Evolutionary conservation across 2,113 vertebrate genomes (phyloP).

Genomic region (Pyrgilauda ruficollis): DNA sequence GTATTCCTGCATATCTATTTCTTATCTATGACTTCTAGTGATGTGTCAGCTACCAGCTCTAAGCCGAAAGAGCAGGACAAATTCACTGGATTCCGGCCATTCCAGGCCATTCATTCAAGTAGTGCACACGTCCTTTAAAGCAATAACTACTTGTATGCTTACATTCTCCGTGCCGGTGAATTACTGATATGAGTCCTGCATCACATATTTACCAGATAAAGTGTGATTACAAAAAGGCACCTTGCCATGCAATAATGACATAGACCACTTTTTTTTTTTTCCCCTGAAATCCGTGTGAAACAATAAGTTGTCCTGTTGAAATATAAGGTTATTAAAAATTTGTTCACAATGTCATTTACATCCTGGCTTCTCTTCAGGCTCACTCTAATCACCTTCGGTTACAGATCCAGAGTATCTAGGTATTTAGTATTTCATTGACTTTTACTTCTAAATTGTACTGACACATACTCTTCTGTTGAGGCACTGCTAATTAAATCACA

Average conservation of each 20-base stretch:
- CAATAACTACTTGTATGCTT: neutral
- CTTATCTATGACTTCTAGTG: neutral
- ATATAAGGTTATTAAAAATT: neutral
- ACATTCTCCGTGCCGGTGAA: neutral
- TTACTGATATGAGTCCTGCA: neutral
- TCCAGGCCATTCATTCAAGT: neutral
- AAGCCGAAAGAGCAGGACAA: neutral
- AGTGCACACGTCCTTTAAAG: neutral
- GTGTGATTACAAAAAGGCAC: neutral
- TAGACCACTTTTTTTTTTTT: neutral
- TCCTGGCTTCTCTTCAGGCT: neutral
- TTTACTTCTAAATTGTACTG: neutral
- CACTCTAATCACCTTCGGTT: neutral
- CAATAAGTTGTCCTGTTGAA: neutral
- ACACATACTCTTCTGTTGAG: neutral
- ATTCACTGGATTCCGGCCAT: neutral
- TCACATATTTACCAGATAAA: neutral
- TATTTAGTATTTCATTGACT: neutral
- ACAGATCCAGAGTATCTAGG: neutral
- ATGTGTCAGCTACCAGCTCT: neutral
- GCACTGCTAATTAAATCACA: neutral
- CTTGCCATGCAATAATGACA: neutral
- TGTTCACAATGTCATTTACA: neutral
- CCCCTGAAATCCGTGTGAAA: neutral
- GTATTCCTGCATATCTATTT: neutral